Evolutionary conservation across 1,140 invertebrate genomes (phyloP), one percentile per base, ranked within the genome.

Genomic region (Teleopsis dalmanni): DNA sequence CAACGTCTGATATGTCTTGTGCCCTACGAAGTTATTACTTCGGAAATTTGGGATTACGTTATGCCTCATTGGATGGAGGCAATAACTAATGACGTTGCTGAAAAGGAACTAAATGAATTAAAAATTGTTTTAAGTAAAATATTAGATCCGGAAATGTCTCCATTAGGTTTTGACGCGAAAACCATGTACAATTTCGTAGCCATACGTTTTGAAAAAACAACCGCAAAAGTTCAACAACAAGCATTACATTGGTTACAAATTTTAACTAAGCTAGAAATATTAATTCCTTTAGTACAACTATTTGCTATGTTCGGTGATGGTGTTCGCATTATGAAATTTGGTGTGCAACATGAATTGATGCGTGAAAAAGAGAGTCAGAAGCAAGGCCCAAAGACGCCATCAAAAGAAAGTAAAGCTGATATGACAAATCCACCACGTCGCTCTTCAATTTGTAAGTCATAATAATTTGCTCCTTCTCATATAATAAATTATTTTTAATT

Each of bases 1-100:
- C 88, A 90, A 63, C 71, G 94, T 42, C 76, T 99, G 14, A 91
- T 98, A 63, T 97, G 94, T 65, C 73, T 99, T 26, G 93, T 98
- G 18, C 95, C 96, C 0, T 99, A 99, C 72, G 94, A 98, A 60
- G 87, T 98, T 13, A 93, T 99, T 49, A 93, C 89, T 2, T 81
- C 90, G 45, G 88, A 96, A 61, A 90, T 97, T 41, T 98, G 95
- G 95, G 90, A 96, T 66, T 87, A 89, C 65, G 90, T 98, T 10
- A 98, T 98, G 89, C 95, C 95, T 0, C 85, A 93, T 64, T 99
- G 95, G 95, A 87, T 99, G 82, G 93, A 98, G 75, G 89, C 93
- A 1, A 92, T 99, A 54, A 88, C 91, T 23, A 89, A 91, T 57
- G 92, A 98, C 70, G 87, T 98, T 5, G 88, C 90, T 1, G 87